Evolutionary conservation across 2,888 invertebrate species (phyloP).

Genomic region (Cheilosia vernalis): DNA sequence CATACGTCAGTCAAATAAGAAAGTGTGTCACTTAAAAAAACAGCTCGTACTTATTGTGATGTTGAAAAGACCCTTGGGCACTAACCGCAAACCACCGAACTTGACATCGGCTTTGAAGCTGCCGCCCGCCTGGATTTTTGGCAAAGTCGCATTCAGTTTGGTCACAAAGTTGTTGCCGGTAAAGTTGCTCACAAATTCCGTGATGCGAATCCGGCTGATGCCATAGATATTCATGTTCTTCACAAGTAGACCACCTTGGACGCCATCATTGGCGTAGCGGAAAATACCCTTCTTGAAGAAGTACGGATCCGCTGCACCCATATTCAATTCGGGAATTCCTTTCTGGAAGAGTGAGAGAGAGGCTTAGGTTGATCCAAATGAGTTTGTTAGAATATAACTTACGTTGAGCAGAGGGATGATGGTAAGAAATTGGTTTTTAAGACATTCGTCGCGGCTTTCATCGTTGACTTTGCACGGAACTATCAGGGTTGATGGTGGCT

Average conservation of each 20-base stretch:
- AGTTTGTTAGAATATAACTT: background rate
- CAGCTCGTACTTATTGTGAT: slow-evolving; percentile 85
- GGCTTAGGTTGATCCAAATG: too few species aligned
- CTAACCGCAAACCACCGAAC: slow-evolving; percentile 86
- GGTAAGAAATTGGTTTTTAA: slow-evolving; percentile 85
- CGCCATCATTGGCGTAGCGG: slow-evolving; percentile 81
- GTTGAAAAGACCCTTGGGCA: slow-evolving; percentile 86
- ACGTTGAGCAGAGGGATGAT: slow-evolving; percentile 83
- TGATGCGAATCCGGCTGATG: slow-evolving; percentile 84
- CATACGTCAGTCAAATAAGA: background rate
- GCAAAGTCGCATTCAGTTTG: slow-evolving; percentile 86
- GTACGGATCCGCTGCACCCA: slow-evolving; percentile 80
- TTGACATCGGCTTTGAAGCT: slow-evolving; percentile 87
- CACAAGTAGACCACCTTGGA: slow-evolving; percentile 81
- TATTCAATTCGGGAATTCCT: slow-evolving; percentile 78
- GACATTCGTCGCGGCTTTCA: slow-evolving; percentile 85
- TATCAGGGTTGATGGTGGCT: slow-evolving; percentile 82
- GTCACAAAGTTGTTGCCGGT: slow-evolving; percentile 86
- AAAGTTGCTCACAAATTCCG: slow-evolving; percentile 85
- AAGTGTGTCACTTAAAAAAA: background rate
- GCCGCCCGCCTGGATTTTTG: slow-evolving; percentile 85
- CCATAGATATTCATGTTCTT: slow-evolving; percentile 85
- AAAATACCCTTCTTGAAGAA: slow-evolving; percentile 81
- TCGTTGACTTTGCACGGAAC: slow-evolving; percentile 85
- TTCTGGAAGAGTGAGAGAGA: slow-evolving; percentile 44